Conservation (phyloP, 2,113 vertebrate genomes). For the Conger conger region DNA sequence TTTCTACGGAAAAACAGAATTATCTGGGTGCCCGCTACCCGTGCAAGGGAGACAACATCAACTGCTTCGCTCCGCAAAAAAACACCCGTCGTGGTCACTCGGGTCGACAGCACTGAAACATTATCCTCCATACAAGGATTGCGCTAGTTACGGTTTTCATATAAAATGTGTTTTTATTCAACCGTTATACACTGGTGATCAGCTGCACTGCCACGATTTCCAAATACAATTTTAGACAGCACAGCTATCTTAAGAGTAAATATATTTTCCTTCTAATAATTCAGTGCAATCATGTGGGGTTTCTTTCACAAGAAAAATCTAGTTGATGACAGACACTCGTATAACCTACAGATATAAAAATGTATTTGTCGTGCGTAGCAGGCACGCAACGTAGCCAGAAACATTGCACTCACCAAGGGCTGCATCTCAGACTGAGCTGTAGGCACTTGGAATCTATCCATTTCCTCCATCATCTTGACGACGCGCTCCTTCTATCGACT, state of each 20-base stretch:
- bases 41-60: not conserved
- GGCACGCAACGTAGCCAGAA: not conserved
- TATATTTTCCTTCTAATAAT: no score
- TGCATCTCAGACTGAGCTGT: conserved; percentile 91
- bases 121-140: not conserved
- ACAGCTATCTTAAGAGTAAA: not conserved
- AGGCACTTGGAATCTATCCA: conserved; percentile 93
- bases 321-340: not conserved
- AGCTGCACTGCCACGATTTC: not conserved
- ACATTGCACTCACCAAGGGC: conserved; percentile 80
- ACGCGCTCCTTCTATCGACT: conserved; percentile 38
- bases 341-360: not conserved
- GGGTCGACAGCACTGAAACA: not conserved
- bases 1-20: not conserved
- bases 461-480: conserved; percentile 95
- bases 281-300: not conserved
- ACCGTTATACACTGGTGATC: not conserved
- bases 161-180: not conserved
- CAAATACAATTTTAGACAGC: not conserved
- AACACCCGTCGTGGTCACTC: not conserved
- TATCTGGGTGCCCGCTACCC: not conserved
- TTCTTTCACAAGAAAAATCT: not conserved
- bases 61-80: not conserved
- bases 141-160: not conserved
- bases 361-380: not conserved